Evolutionary conservation across 2,797 vertebrate genomes (phyloP).

Genomic region (Acanthurus leucopareius): DNA sequence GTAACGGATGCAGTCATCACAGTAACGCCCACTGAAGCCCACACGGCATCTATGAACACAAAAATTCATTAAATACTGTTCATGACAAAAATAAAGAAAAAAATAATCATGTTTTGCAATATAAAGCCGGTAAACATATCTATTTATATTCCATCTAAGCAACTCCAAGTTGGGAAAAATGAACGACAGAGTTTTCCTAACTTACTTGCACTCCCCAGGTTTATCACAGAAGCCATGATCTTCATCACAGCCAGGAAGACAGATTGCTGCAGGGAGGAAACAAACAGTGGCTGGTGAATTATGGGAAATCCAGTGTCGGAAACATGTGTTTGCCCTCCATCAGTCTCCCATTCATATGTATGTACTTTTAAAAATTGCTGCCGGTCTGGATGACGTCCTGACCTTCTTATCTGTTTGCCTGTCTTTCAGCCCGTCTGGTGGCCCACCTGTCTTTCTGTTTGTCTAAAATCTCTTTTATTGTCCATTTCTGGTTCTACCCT

Average conservation of each 20-base stretch:
- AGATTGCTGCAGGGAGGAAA: slow-evolving; percentile 90
- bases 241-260: slow-evolving; percentile 96
- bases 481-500: background rate
- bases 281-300: slow-evolving; percentile 69
- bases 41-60: slow-evolving; percentile 91
- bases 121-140: background rate
- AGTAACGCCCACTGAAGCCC: slow-evolving; percentile 97
- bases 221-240: slow-evolving; percentile 96
- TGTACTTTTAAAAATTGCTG: slow-evolving; percentile 34
- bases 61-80: slow-evolving; percentile 31
- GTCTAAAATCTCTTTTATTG: slow-evolving; percentile 19
- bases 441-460: slow-evolving; percentile 15
- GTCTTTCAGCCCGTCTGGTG: slow-evolving; percentile 24
- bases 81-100: slow-evolving; percentile 6
- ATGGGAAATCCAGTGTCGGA: slow-evolving; percentile 45
- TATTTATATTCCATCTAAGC: background rate
- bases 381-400: slow-evolving; percentile 1
- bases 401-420: slow-evolving; percentile 34
- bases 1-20: slow-evolving; percentile 97
- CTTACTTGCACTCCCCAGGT: slow-evolving; percentile 99
- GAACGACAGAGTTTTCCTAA: slow-evolving; percentile 32
- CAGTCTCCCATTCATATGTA: slow-evolving; percentile 38
- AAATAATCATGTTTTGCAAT: background rate
- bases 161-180: background rate
- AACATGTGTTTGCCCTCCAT: slow-evolving; percentile 49